Conservation (phyloP, 2,888 invertebrate species). For the Ischnura elegans region DNA sequence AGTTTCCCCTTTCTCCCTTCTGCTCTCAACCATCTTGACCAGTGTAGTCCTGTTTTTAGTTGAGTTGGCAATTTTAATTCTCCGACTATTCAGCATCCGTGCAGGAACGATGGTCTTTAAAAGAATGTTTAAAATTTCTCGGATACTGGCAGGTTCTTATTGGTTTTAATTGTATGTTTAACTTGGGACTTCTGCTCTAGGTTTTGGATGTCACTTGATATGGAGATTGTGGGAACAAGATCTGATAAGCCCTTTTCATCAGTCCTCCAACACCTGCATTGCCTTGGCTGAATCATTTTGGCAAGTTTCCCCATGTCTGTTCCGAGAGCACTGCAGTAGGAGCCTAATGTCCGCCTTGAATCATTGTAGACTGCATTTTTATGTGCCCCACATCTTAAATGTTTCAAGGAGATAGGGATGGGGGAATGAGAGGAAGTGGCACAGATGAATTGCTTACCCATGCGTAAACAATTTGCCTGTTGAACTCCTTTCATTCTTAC, state of each 20-base stretch:
- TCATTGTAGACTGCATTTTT: constrained; percentile 5
- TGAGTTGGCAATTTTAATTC: constrained; percentile 8
- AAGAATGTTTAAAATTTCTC: neutral
- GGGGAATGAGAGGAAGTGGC: neutral
- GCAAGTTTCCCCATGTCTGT: neutral
- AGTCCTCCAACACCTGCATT: neutral
- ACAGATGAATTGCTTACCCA: neutral
- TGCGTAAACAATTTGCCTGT: neutral
- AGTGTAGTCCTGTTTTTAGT: constrained; percentile 15
- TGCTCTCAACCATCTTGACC: constrained; percentile 28
- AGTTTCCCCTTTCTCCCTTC: constrained; percentile 19
- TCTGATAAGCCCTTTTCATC: neutral
- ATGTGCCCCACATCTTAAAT: neutral
- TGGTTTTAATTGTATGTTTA: constrained; percentile 19
- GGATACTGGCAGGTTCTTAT: neutral
- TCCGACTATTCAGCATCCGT: constrained; percentile 11
- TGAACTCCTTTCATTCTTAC: neutral
- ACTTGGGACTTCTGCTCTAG: constrained; percentile 37
- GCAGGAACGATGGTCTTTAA: neutral
- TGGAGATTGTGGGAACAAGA: constrained; percentile 10
- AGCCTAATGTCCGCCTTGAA: neutral
- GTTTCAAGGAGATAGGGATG: neutral
- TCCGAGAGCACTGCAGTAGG: neutral
- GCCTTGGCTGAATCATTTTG: neutral
- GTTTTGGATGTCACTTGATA: constrained; percentile 40